These are phyloP conservation scores for Psittacula echo DNA, from an alignment of 2,797 vertebrate species.

Conservation along the genomic window DNA sequence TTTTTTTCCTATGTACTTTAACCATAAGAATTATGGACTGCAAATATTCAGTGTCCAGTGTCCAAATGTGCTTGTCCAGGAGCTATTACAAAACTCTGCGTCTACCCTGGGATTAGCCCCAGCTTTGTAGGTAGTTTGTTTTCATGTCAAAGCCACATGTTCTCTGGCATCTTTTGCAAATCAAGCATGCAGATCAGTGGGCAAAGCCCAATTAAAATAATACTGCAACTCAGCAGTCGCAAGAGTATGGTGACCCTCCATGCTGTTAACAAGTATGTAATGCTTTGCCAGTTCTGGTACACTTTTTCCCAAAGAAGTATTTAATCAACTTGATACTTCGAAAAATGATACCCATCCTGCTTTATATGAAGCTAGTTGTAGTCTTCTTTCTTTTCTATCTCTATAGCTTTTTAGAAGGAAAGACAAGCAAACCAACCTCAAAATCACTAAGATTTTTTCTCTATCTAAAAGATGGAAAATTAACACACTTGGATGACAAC, in stretches of 20 bases:
- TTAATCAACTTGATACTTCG: not conserved
- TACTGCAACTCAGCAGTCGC: not conserved
- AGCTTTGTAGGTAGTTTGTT: not conserved
- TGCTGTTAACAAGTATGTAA: not conserved
- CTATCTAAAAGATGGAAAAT: not conserved
- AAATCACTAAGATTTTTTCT: not conserved
- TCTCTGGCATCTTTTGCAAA: not conserved
- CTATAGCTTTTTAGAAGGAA: not conserved
- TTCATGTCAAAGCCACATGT: not conserved
- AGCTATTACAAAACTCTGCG: not conserved
- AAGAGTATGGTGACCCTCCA: slow-evolving; percentile 5
- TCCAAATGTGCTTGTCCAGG: not conserved
- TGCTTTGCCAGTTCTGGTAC: not conserved
- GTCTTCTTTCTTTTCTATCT: not conserved
- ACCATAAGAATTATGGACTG: not conserved
- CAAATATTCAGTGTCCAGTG: not conserved
- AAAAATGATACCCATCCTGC: not conserved
- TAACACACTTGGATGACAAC: not conserved
- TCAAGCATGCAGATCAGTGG: not conserved
- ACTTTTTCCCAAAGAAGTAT: not conserved
- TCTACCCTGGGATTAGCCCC: not conserved
- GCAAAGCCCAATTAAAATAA: slow-evolving; percentile 26
- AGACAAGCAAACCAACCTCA: not conserved
- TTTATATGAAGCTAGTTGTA: not conserved
- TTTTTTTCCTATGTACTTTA: not conserved